A percentile compares a stretch with the other conserved stretches of the same genome.
Conservation (phyloP, 2,888 invertebrate genomes). For the Lottia gigantea region DNA sequence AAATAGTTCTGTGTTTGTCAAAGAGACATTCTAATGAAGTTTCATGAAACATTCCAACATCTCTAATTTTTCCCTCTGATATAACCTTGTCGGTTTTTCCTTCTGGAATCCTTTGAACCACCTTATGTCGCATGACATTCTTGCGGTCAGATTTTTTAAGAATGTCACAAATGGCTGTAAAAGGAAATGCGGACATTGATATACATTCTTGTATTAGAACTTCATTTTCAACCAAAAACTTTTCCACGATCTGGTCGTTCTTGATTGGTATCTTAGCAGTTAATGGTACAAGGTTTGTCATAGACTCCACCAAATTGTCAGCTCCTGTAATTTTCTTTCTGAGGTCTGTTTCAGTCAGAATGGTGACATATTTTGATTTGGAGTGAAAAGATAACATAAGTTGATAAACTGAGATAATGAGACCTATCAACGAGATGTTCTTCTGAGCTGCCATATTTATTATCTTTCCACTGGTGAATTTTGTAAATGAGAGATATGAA, state of each 20-base stretch:
- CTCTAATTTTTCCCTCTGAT: not conserved
- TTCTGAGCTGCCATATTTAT: not conserved
- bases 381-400: not conserved
- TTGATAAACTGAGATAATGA: not conserved
- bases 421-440: not conserved
- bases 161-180: not conserved
- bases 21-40: not conserved
- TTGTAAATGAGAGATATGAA: not conserved
- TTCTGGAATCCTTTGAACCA: not conserved
- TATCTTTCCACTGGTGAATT: conserved; percentile 1
- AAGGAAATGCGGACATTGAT: not conserved
- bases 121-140: not conserved
- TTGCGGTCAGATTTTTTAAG: not conserved
- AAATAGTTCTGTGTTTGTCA: not conserved
- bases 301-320: not conserved
- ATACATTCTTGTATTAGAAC: not conserved
- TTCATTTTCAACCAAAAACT: not conserved
- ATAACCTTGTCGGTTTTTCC: not conserved
- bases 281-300: not conserved
- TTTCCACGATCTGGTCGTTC: not conserved
- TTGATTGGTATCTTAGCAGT: not conserved
- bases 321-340: not conserved
- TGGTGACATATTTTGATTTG: not conserved
- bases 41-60: not conserved
- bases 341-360: not conserved